A percentile compares a stretch with the other conserved stretches of the same genome.
Evolutionary conservation across 2,888 invertebrate genomes (phyloP).

Genomic region (Drosophila anomelani): DNA sequence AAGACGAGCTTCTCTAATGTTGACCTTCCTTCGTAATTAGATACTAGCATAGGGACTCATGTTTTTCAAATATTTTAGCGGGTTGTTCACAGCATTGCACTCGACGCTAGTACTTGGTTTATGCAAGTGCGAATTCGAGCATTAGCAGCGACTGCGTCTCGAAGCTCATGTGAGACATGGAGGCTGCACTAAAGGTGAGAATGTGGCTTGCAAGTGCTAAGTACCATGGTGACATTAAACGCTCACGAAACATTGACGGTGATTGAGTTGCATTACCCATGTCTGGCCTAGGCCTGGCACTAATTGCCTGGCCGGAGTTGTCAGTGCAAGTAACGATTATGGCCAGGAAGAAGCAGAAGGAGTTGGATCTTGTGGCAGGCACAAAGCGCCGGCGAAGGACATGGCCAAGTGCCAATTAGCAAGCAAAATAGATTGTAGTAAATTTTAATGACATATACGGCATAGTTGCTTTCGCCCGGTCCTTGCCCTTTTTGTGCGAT

Average conservation of each 20-base stretch:
- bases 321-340: constrained; percentile 75
- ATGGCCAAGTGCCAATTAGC: constrained; percentile 79
- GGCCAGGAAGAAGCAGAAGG: constrained; percentile 42
- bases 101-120: constrained; percentile 61
- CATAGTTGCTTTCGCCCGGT: constrained; percentile 42
- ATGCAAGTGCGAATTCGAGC: constrained; percentile 59
- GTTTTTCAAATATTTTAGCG: constrained; percentile 49
- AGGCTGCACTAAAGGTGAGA: constrained; percentile 7
- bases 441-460: constrained; percentile 77
- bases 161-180: background rate
- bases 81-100: constrained; percentile 42
- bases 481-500: constrained; percentile 34
- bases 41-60: background rate
- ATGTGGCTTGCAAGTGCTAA: constrained; percentile 19
- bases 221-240: constrained; percentile 16
- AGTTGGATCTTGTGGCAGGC: constrained; percentile 36
- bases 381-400: constrained; percentile 34
- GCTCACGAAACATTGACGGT: constrained; percentile 8
- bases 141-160: constrained; percentile 10
- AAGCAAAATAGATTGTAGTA: constrained; percentile 80
- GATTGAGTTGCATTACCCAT: constrained; percentile 21
- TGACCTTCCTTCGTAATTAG: background rate
- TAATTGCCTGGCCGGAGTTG: constrained; percentile 61
- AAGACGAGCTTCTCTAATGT: no score
- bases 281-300: constrained; percentile 35